Percentiles rank a stretch among this genome's conserved stretches.
phyloP scores from a whole-genome alignment of 2,888 invertebrate genomes.

The Leistus spinibarbis region DNA sequence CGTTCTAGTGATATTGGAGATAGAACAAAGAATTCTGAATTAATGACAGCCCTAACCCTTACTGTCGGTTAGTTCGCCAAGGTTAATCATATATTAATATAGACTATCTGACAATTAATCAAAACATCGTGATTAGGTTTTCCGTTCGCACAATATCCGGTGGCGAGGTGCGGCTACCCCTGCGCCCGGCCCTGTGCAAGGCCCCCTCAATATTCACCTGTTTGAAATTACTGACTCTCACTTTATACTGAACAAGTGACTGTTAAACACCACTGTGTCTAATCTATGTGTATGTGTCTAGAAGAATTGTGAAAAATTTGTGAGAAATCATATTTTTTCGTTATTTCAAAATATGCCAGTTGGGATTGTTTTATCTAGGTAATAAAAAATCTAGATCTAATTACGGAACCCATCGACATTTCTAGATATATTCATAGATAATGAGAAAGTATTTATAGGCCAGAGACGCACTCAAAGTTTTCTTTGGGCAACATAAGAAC shows the following conservation, averaged over 20 bases:
- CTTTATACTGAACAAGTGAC: background rate
- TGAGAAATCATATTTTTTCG: too few relatives aligned
- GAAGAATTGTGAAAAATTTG: background rate
- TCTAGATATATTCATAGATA: too few relatives aligned
- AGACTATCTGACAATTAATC: background rate
- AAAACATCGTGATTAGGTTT: background rate
- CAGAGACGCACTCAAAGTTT: too few relatives aligned
- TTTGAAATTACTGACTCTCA: background rate
- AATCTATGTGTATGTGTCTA: background rate
- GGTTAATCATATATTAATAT: too few relatives aligned
- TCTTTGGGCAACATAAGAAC: too few relatives aligned
- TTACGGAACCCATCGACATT: too few relatives aligned
- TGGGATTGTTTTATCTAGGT: too few relatives aligned
- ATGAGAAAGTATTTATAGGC: too few relatives aligned
- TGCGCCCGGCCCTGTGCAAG: background rate
- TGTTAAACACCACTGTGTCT: background rate
- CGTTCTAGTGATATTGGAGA: too few relatives aligned
- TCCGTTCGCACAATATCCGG: background rate
- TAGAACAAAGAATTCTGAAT: background rate
- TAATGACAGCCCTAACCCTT: background rate
- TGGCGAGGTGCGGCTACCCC: background rate
- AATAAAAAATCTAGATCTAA: too few relatives aligned
- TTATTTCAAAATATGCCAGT: too few relatives aligned
- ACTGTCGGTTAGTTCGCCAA: too few relatives aligned
- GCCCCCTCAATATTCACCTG: background rate